A percentile compares a stretch with the other conserved stretches of the same genome.
phyloP scores from a whole-genome alignment of 2,888 invertebrate genomes.

The Malthinus seriepunctatus region DNA sequence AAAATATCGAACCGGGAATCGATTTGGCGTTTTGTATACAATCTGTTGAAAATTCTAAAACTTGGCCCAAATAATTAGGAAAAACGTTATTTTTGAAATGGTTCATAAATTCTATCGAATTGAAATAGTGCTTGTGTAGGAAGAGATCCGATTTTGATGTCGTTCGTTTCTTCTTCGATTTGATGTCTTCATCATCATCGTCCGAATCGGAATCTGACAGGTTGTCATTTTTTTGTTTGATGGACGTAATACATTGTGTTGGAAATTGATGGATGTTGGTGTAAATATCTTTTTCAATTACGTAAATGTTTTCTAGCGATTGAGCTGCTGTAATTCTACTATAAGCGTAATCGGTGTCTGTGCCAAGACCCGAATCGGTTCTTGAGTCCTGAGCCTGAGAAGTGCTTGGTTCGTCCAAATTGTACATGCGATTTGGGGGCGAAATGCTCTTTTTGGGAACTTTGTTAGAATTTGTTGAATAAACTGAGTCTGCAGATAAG shows the following conservation, averaged over 20 bases:
- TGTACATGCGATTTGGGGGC: background rate
- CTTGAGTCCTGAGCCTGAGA: background rate
- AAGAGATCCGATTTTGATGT: background rate
- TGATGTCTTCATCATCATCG: slow-evolving; percentile 33
- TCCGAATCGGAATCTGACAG: slow-evolving; percentile 52
- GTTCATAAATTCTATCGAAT: slow-evolving; percentile 69
- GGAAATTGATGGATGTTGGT: slow-evolving; percentile 58
- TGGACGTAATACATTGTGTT: slow-evolving; percentile 57
- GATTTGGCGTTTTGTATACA: slow-evolving; percentile 61
- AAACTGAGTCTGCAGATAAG: slow-evolving; percentile 6
- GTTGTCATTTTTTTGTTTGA: slow-evolving; percentile 52
- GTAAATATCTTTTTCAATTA: slow-evolving; percentile 52
- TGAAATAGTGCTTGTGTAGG: slow-evolving; percentile 57
- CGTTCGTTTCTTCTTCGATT: background rate
- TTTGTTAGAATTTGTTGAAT: background rate
- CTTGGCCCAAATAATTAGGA: slow-evolving; percentile 61
- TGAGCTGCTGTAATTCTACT: slow-evolving; percentile 64
- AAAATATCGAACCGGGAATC: slow-evolving; percentile 70
- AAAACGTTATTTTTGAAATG: slow-evolving; percentile 68
- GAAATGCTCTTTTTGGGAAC: background rate
- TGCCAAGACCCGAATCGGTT: slow-evolving; percentile 18
- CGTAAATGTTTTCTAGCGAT: slow-evolving; percentile 61
- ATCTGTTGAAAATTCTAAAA: slow-evolving; percentile 61
- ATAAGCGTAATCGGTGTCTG: slow-evolving; percentile 62
- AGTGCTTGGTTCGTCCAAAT: no score